Conservation (phyloP, 1,140 invertebrate genomes). For the fruit fly (Drosophila melanogaster) region DNA sequence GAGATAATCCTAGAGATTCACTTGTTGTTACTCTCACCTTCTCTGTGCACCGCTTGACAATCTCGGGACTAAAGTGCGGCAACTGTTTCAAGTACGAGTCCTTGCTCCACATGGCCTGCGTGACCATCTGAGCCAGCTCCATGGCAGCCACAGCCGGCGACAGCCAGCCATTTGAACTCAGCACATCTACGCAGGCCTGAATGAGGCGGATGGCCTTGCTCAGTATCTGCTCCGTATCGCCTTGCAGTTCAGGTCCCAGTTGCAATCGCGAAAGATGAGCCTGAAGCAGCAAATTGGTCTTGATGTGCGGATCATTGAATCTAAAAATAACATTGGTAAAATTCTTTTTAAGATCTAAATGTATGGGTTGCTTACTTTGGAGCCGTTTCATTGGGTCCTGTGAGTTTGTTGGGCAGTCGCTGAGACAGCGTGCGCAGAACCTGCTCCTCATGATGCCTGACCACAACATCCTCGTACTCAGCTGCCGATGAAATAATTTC, state of each 20-base stretch:
- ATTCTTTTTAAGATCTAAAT: background rate
- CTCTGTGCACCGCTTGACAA: conserved; percentile 95
- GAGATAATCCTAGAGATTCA: accelerated
- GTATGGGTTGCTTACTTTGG: conserved; percentile 84
- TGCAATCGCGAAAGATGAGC: conserved; percentile 98
- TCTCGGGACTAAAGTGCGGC: conserved; percentile 96
- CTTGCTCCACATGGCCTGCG: conserved; percentile 99
- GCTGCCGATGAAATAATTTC: conserved; percentile 99
- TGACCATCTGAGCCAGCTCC: conserved; percentile 99
- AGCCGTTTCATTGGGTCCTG: conserved; percentile 86
- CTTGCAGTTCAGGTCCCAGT: conserved; percentile 97
- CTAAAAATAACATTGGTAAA: conserved; percentile 84
- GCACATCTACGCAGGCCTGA: conserved; percentile 99
- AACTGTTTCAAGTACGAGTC: conserved; percentile 99
- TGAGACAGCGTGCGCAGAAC: conserved; percentile 92
- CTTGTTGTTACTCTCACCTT: conserved; percentile 85
- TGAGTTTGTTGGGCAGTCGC: conserved; percentile 92
- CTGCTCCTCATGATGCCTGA: conserved; percentile 97
- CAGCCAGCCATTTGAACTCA: conserved; percentile 99
- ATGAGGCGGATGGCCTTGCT: conserved; percentile 95
- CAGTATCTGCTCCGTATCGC: conserved; percentile 97
- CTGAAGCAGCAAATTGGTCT: conserved; percentile 97
- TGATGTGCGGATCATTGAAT: conserved; percentile 98
- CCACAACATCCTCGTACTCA: conserved; percentile 97
- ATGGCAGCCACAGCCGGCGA: conserved; percentile 99